Conservation (phyloP, 2,888 invertebrate genomes). For the Osedax fenrisi region DNA sequence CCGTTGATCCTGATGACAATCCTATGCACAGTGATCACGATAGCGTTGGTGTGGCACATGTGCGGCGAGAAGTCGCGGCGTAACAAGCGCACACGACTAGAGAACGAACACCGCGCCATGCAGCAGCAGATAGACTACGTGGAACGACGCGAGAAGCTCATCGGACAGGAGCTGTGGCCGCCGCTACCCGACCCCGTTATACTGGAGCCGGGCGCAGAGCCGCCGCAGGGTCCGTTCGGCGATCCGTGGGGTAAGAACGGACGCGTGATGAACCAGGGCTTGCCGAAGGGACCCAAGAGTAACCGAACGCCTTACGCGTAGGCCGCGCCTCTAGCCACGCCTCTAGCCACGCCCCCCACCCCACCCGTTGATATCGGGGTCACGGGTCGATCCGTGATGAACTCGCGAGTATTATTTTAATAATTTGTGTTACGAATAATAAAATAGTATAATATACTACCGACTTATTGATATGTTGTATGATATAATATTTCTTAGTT, state of each 20-base stretch:
- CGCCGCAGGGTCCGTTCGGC: not conserved
- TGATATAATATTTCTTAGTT: no score
- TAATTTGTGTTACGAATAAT: no score
- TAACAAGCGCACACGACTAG: not conserved
- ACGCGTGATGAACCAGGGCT: not conserved
- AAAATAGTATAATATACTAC: no score
- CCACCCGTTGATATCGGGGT: no score
- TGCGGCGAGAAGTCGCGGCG: not conserved
- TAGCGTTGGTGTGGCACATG: not conserved
- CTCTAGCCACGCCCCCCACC: no score
- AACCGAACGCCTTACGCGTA: no score
- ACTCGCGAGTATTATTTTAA: no score
- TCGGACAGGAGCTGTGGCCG: not conserved
- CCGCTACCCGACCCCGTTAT: not conserved
- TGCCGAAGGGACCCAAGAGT: no score
- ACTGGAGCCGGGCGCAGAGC: not conserved
- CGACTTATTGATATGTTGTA: no score
- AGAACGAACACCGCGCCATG: not conserved
- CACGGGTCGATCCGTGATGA: no score
- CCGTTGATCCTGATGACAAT: not conserved
- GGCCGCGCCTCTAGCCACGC: no score
- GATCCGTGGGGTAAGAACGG: not conserved
- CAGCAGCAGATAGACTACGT: not conserved
- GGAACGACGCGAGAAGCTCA: not conserved
- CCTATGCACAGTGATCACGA: not conserved